Conservation (phyloP, 2,888 invertebrate genomes). For the Gisinianus flammeolus region DNA sequence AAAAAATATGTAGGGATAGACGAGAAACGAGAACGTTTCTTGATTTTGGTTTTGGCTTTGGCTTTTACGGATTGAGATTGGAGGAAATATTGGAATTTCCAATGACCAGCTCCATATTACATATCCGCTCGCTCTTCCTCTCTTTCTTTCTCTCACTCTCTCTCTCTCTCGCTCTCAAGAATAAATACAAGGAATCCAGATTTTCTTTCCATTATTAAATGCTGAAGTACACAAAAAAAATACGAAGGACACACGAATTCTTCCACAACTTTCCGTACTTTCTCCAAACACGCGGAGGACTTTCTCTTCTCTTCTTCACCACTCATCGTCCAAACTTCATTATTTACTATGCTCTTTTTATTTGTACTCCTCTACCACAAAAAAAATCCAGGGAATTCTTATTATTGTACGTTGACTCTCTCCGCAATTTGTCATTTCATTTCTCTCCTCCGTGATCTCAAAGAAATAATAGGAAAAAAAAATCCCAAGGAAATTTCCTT, state of each 20-base stretch:
- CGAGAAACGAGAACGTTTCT: too few species aligned
- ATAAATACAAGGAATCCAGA: background rate
- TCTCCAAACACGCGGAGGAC: background rate
- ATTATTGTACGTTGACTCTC: background rate
- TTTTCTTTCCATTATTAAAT: conserved; percentile 21
- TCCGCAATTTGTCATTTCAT: background rate
- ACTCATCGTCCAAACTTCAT: too few species aligned
- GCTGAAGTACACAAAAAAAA: conserved; percentile 17
- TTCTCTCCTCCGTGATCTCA: background rate
- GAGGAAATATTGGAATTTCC: too few species aligned
- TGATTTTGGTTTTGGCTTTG: too few species aligned
- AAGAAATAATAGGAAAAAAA: background rate
- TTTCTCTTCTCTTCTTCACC: background rate
- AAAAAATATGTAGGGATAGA: too few species aligned
- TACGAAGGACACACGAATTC: too few species aligned
- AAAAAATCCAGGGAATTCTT: background rate
- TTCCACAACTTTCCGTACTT: background rate
- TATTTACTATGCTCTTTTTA: too few species aligned
- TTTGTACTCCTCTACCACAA: too few species aligned
- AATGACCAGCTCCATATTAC: too few species aligned
- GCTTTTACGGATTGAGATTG: too few species aligned
- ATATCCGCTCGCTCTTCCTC: too few species aligned
- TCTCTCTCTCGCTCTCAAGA: background rate
- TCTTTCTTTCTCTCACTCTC: too few species aligned
- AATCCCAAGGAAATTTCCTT: background rate